Conservation (phyloP, 2,888 invertebrate species). For the Choreutis nemorana region DNA sequence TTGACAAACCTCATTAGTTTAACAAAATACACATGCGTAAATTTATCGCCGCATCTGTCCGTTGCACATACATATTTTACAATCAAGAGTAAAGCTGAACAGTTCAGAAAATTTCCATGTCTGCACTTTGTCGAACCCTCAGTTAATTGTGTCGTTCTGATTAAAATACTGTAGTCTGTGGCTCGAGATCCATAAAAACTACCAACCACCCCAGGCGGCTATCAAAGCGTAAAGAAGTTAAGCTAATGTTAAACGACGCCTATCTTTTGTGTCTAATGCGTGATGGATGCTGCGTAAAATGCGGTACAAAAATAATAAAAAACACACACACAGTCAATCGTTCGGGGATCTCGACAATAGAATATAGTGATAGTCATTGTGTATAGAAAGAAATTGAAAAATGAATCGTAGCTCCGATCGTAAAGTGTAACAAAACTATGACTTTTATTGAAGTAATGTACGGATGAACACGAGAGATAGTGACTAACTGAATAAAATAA, state of each 20-base stretch:
- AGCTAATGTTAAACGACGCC: slow-evolving; percentile 62
- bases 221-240: slow-evolving; percentile 66
- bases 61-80: slow-evolving; percentile 31
- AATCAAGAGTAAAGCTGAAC: slow-evolving; percentile 22
- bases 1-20: slow-evolving; percentile 55
- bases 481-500: too few species aligned
- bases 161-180: slow-evolving; percentile 36
- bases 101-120: slow-evolving; percentile 29
- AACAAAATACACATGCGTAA: slow-evolving; percentile 59
- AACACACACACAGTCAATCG: slow-evolving; percentile 43
- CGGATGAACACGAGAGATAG: too few species aligned
- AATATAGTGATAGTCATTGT: slow-evolving; percentile 32
- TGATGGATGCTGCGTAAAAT: slow-evolving; percentile 55
- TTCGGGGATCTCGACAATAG: slow-evolving; percentile 33
- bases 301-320: slow-evolving; percentile 32
- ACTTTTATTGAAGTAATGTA: too few species aligned
- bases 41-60: slow-evolving; percentile 43
- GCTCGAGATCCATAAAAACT: slow-evolving; percentile 15
- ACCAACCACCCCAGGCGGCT: slow-evolving; percentile 32
- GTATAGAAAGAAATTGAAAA: slow-evolving; percentile 33
- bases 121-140: slow-evolving; percentile 27
- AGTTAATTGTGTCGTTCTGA: slow-evolving; percentile 25
- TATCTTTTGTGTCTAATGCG: slow-evolving; percentile 59
- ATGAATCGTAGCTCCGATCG: slow-evolving; percentile 35
- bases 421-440: slow-evolving; percentile 29